A percentile compares a stretch with the other conserved stretches of the same genome.
Evolutionary conservation across 2,888 invertebrate species (phyloP).

Genomic region (Cephus pulcher): DNA sequence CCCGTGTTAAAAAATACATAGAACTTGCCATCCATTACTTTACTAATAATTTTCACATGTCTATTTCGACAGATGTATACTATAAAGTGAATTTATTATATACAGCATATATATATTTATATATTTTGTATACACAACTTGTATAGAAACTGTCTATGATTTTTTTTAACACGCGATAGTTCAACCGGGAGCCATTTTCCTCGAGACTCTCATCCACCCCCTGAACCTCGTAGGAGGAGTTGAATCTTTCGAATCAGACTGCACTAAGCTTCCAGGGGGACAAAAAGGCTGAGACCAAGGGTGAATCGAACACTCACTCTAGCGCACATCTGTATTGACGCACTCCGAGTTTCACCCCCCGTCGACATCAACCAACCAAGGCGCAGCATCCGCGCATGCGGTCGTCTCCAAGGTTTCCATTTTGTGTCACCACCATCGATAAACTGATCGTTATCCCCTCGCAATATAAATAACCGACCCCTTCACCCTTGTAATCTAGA

Average conservation of each 20-base stretch:
- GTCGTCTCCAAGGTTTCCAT: conserved; percentile 43
- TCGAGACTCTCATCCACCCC: background rate
- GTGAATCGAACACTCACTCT: conserved; percentile 25
- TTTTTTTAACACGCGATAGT: background rate
- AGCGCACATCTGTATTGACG: conserved; percentile 49
- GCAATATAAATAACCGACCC: background rate
- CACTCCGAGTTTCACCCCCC: conserved; percentile 46
- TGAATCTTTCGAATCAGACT: conserved; percentile 6
- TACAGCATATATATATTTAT: background rate
- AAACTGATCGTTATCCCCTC: background rate
- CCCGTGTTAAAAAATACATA: too few species aligned
- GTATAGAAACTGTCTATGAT: background rate
- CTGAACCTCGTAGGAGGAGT: conserved; percentile 3
- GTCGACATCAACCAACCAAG: conserved; percentile 55
- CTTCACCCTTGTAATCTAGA: background rate
- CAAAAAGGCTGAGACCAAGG: conserved; percentile 6
- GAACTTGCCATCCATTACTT: too few species aligned
- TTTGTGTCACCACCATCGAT: conserved; percentile 33
- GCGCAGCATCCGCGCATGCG: conserved; percentile 64
- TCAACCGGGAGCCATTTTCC: background rate
- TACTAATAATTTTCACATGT: too few species aligned
- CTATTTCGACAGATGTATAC: too few species aligned
- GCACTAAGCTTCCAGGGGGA: background rate
- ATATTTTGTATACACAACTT: background rate
- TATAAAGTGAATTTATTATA: background rate